phyloP scores from a whole-genome alignment of 2,888 invertebrate species.

The Linyphia triangularis region DNA sequence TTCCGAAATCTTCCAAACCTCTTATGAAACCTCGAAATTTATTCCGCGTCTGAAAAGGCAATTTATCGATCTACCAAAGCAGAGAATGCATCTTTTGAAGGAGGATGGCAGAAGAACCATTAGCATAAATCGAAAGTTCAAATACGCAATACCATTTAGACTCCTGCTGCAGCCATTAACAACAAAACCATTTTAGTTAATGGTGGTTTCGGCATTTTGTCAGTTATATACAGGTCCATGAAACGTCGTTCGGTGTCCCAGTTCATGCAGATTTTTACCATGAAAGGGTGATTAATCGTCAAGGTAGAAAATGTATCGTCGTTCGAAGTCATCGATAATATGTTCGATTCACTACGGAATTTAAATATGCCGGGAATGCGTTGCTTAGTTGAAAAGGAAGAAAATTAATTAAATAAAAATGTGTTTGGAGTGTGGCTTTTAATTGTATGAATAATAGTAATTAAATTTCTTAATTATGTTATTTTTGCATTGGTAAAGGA shows the following conservation, averaged over 20 bases:
- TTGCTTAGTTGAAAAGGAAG: too few relatives aligned
- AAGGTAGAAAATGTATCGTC: neutral
- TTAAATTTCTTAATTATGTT: too few relatives aligned
- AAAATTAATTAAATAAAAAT: too few relatives aligned
- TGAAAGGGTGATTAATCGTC: neutral
- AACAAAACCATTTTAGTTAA: neutral
- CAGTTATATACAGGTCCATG: neutral
- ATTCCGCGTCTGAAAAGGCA: neutral
- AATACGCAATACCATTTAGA: neutral
- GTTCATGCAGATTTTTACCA: neutral
- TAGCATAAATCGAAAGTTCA: slow-evolving; percentile 31
- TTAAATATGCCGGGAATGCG: neutral
- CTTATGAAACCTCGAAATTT: neutral
- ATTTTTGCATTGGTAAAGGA: too few relatives aligned
- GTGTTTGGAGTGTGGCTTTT: too few relatives aligned
- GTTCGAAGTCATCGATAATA: neutral
- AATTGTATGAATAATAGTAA: too few relatives aligned
- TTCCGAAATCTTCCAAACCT: neutral
- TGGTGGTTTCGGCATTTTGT: neutral
- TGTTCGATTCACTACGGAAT: neutral
- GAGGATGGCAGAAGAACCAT: slow-evolving; percentile 5
- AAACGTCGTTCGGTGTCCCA: neutral
- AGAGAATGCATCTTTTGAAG: slow-evolving; percentile 1
- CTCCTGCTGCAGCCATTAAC: neutral
- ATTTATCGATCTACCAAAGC: neutral